phyloP scores from a whole-genome alignment of 2,888 invertebrate genomes.

The Nemotelus nigrinus region DNA sequence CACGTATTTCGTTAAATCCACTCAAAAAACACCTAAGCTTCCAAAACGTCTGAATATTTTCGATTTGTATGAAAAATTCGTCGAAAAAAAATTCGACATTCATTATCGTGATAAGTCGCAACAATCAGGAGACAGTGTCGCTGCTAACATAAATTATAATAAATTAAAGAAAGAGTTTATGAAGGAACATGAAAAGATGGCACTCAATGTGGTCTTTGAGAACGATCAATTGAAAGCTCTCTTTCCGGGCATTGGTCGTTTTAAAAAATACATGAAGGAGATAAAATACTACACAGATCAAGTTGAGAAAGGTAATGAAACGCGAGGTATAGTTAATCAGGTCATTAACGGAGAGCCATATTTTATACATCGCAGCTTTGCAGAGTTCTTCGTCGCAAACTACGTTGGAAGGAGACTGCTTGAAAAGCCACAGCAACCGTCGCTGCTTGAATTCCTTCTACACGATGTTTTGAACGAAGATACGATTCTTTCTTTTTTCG shows the following conservation, averaged over 20 bases:
- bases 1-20: neutral
- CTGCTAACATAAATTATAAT: neutral
- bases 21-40: neutral
- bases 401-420: too few relatives aligned
- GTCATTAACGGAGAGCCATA: slow-evolving; percentile 2
- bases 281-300: neutral
- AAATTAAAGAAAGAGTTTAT: slow-evolving; percentile 8
- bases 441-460: neutral
- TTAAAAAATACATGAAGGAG: neutral
- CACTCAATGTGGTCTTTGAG: neutral
- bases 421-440: neutral
- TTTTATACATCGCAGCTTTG: slow-evolving; percentile 37
- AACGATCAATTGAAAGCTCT: slow-evolving; percentile 1
- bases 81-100: slow-evolving; percentile 30
- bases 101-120: slow-evolving; percentile 30
- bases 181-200: slow-evolving; percentile 24
- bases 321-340: slow-evolving; percentile 24
- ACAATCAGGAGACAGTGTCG: slow-evolving; percentile 18
- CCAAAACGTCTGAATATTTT: slow-evolving; percentile 20
- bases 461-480: neutral
- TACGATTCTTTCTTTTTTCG: slow-evolving; percentile 1
- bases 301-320: slow-evolving; percentile 11
- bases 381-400: slow-evolving; percentile 33
- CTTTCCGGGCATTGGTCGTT: neutral
- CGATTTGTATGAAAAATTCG: slow-evolving; percentile 14